phyloP scores from a whole-genome alignment of 2,888 invertebrate species.

The Eubasilissa splendida region DNA sequence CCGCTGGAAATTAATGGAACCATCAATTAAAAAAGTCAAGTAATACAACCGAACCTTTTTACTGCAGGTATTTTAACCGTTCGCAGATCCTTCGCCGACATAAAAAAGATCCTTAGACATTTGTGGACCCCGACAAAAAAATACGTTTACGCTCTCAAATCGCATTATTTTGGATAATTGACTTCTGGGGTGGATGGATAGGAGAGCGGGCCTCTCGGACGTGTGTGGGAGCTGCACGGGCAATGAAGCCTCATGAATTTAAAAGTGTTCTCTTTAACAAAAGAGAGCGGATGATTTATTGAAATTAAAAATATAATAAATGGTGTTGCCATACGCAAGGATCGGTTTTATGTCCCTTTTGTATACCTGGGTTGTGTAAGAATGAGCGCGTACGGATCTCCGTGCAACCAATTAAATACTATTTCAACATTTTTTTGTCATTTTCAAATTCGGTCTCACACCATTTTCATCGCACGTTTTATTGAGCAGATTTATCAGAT shows the following conservation, averaged over 20 bases:
- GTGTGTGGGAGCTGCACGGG: conserved; percentile 52
- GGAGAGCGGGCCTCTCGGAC: conserved; percentile 16
- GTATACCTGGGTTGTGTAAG: conserved; percentile 54
- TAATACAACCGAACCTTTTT: conserved; percentile 39
- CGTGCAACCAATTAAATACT: conserved; percentile 49
- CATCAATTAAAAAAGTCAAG: conserved; percentile 48
- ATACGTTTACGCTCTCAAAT: conserved; percentile 54
- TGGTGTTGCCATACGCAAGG: conserved; percentile 56
- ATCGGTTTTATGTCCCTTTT: conserved; percentile 57
- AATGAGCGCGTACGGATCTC: conserved; percentile 38
- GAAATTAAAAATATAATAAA: conserved; percentile 59
- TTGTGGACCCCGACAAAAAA: conserved; percentile 51
- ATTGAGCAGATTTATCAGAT: conserved; percentile 10
- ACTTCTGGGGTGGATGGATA: conserved; percentile 50
- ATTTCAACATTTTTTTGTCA: conserved; percentile 39
- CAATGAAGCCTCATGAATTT: conserved; percentile 54
- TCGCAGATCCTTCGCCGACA: conserved; percentile 43
- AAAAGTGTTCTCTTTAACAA: conserved; percentile 54
- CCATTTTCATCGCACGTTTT: conserved; percentile 5
- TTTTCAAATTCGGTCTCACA: conserved; percentile 33
- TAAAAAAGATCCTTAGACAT: conserved; percentile 47
- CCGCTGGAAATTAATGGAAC: conserved; percentile 36
- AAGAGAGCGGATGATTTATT: conserved; percentile 58
- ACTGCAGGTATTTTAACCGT: conserved; percentile 42
- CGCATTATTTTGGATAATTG: conserved; percentile 59